Conservation (phyloP, 2,888 invertebrate genomes). For the Tetragnatha montana region DNA sequence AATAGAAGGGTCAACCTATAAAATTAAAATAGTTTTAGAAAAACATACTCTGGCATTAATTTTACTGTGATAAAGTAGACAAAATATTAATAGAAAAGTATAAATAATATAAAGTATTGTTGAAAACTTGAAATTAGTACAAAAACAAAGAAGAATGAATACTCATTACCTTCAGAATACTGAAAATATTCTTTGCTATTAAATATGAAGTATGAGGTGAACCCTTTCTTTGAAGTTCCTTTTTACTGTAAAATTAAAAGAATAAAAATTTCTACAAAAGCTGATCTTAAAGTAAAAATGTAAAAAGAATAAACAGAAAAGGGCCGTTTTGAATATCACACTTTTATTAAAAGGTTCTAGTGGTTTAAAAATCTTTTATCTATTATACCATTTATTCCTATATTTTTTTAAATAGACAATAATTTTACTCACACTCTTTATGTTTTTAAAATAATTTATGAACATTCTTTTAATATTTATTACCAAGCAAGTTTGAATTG, state of each 20-base stretch:
- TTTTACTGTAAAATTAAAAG: slow-evolving; percentile 16
- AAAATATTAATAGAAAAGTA: neutral
- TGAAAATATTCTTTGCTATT: slow-evolving; percentile 23
- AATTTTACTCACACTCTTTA: no score
- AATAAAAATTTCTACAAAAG: neutral
- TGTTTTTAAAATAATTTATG: no score
- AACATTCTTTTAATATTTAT: no score
- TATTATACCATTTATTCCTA: no score
- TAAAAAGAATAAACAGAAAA: neutral
- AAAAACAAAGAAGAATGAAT: neutral
- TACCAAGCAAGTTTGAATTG: neutral
- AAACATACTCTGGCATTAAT: no score
- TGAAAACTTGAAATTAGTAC: neutral
- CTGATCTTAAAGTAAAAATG: neutral
- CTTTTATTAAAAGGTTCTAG: neutral
- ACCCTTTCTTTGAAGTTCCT: slow-evolving; percentile 24
- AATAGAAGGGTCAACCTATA: slow-evolving; percentile 34
- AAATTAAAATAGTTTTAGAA: neutral
- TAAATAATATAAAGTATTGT: neutral
- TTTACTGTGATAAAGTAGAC: neutral
- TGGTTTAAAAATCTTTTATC: no score
- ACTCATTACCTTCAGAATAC: slow-evolving; percentile 38
- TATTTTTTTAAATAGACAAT: no score
- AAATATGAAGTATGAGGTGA: slow-evolving; percentile 19
- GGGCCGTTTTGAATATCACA: neutral